Percentiles rank a stretch among this genome's conserved stretches.
Evolutionary conservation across 2,797 vertebrate genomes (phyloP).

Genomic region (Pitangus sulphuratus): DNA sequence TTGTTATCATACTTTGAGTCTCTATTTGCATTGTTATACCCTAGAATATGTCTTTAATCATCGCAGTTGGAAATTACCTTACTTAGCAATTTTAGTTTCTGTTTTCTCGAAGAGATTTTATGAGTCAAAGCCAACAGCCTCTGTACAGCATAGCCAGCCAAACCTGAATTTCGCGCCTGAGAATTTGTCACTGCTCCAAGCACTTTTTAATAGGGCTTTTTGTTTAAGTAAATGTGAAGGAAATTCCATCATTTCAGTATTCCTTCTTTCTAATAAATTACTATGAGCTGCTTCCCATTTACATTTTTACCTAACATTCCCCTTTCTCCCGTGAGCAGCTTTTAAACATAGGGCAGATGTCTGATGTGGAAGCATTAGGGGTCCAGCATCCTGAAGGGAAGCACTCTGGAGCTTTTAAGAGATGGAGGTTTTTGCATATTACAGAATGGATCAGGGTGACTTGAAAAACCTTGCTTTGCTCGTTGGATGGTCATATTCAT

Average conservation of each 20-base stretch:
- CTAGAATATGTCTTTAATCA: conserved; percentile 21
- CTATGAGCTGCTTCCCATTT: background rate
- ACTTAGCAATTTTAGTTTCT: conserved; percentile 49
- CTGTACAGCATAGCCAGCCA: background rate
- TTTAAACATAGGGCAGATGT: background rate
- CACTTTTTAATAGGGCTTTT: conserved; percentile 22
- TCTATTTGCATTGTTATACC: background rate
- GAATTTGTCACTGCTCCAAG: conserved; percentile 27
- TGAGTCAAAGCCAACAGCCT: conserved; percentile 34
- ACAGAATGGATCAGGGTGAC: background rate
- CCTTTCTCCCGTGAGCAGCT: background rate
- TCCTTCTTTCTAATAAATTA: background rate
- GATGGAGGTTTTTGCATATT: background rate
- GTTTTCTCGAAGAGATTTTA: conserved; percentile 21
- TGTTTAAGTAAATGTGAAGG: conserved; percentile 15
- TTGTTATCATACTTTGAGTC: background rate
- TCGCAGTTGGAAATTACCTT: background rate
- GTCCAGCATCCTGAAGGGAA: background rate
- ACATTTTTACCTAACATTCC: background rate
- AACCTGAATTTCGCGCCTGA: background rate
- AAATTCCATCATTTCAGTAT: background rate
- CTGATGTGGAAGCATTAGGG: background rate
- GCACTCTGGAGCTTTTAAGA: background rate
- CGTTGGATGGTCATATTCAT: background rate
- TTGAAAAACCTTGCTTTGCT: background rate